phyloP scores from a whole-genome alignment of 35 echinoderm and acorn worm genomes.

The Amphiura filiformis region DNA sequence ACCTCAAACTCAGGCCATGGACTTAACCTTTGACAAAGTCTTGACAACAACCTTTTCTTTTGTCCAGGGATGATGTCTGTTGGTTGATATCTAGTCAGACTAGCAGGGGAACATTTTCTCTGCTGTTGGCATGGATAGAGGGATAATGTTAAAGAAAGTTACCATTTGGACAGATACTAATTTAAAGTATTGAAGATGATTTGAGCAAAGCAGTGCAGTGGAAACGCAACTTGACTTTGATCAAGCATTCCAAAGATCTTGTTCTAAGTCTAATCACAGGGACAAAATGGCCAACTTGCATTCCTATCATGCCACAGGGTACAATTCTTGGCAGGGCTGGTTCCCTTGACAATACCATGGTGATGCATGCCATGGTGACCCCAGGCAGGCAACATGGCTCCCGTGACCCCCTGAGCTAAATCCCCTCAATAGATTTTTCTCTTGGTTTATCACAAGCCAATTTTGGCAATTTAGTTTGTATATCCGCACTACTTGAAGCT shows the following conservation, averaged over 20 bases:
- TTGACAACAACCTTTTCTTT: background rate
- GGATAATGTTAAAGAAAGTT: too few relatives aligned
- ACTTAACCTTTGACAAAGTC: background rate
- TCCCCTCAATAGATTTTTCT: background rate
- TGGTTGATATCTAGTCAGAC: too few relatives aligned
- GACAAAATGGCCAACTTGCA: conserved; percentile 11
- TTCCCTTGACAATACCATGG: conserved; percentile 13
- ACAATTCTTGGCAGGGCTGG: background rate
- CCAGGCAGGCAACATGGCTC: background rate
- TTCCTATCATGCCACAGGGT: conserved; percentile 5
- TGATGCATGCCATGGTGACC: conserved; percentile 6
- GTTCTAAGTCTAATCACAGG: background rate
- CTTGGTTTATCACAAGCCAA: background rate
- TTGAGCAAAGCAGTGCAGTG: too few relatives aligned
- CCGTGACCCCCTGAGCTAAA: background rate
- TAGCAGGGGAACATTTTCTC: too few relatives aligned
- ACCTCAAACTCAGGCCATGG: background rate
- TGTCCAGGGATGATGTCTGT: too few relatives aligned
- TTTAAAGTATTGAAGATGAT: too few relatives aligned
- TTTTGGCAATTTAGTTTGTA: conserved; percentile 2
- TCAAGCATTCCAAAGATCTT: background rate
- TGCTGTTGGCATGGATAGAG: too few relatives aligned
- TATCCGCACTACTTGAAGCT: background rate
- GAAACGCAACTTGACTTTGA: background rate
- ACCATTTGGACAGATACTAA: too few relatives aligned